phyloP scores from a whole-genome alignment of 1,140 invertebrate genomes.

The Piezodorus guildinii region DNA sequence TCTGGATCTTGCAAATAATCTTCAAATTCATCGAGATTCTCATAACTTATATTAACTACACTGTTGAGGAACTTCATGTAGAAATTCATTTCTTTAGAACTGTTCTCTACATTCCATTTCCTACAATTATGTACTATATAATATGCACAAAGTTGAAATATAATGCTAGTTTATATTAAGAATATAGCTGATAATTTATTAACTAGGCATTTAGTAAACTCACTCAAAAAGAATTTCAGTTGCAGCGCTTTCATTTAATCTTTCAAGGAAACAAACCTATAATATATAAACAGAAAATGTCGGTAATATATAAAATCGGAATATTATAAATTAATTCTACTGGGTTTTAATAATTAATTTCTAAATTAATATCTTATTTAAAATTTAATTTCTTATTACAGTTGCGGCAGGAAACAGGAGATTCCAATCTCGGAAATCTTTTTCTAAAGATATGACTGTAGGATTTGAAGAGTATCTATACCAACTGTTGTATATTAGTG shows the following conservation, averaged over 20 bases:
- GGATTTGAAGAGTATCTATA: constrained; percentile 43
- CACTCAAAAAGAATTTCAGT: constrained; percentile 11
- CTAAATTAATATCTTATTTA: background rate
- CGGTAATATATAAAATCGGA: background rate
- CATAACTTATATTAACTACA: constrained; percentile 39
- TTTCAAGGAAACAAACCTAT: constrained; percentile 18
- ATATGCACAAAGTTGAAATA: no score
- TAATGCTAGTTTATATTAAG: no score
- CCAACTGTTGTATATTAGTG: constrained; percentile 37
- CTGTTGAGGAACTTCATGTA: constrained; percentile 37
- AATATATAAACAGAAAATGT: background rate
- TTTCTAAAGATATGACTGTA: constrained; percentile 46
- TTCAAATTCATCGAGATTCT: constrained; percentile 35
- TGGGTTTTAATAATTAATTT: background rate
- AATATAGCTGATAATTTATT: no score
- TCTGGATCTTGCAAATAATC: constrained; percentile 35
- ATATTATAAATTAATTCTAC: background rate
- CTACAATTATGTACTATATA: constrained; percentile 7
- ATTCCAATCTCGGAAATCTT: constrained; percentile 45
- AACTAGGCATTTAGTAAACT: background rate
- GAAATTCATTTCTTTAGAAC: constrained; percentile 23
- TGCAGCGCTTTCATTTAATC: constrained; percentile 15
- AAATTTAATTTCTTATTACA: constrained; percentile 36
- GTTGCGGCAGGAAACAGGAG: constrained; percentile 43
- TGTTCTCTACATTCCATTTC: constrained; percentile 25